phyloP scores from a whole-genome alignment of 2,113 vertebrate species.

The Paralichthys olivaceus region DNA sequence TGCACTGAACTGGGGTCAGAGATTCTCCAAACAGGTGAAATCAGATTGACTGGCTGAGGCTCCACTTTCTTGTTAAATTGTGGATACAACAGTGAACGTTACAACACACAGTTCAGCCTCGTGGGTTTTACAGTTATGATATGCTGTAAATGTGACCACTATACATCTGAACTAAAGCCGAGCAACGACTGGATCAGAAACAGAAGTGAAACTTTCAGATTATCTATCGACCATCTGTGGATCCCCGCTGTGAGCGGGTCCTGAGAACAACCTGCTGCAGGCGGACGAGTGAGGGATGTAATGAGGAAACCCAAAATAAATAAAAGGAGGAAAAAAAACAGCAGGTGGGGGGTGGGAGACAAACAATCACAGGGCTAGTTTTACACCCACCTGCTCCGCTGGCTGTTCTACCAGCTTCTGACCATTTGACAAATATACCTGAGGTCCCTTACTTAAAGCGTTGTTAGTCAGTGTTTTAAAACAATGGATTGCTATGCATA shows the following conservation, averaged over 20 bases:
- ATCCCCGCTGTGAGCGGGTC: constrained; percentile 49
- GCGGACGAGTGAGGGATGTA: constrained; percentile 39
- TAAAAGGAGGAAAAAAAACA: constrained; percentile 34
- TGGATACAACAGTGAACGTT: neutral
- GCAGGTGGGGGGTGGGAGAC: constrained; percentile 41
- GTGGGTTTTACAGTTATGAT: neutral
- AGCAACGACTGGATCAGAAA: neutral
- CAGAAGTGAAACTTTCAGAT: neutral
- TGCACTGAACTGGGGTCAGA: constrained; percentile 26
- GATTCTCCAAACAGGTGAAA: constrained; percentile 43
- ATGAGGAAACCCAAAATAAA: constrained; percentile 61
- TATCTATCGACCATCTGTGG: constrained; percentile 49
- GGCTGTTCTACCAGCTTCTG: constrained; percentile 37
- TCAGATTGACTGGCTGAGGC: neutral
- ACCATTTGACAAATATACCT: neutral
- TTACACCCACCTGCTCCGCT: constrained; percentile 63
- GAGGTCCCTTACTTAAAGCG: neutral
- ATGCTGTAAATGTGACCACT: neutral
- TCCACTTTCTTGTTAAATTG: neutral
- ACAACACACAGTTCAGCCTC: neutral
- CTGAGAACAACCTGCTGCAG: constrained; percentile 55
- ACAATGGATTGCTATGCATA: neutral
- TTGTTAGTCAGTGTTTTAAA: neutral
- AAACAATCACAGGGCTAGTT: constrained; percentile 63
- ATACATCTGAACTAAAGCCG: neutral